Evolutionary conservation across 2,888 invertebrate genomes (phyloP).

Genomic region (Calameuta filiformis): DNA sequence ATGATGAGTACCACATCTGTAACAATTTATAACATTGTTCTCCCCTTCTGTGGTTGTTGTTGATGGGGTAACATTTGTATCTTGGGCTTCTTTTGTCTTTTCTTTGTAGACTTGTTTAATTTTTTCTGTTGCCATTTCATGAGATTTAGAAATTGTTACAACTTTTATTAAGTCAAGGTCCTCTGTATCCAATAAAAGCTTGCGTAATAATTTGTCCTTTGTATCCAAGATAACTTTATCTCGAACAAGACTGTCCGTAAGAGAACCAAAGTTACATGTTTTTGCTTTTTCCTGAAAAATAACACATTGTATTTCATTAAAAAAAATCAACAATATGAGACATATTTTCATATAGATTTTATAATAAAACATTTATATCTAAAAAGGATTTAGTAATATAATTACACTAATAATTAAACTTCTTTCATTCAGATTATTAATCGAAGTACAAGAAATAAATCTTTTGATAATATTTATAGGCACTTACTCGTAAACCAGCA

Average conservation of each 20-base stretch:
- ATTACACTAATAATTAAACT: neutral
- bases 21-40: constrained; percentile 16
- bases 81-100: constrained; percentile 15
- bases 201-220: constrained; percentile 22
- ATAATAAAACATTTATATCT: neutral
- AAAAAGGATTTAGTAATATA: neutral
- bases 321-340: neutral
- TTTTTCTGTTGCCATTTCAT: constrained; percentile 13
- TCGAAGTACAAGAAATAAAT: neutral
- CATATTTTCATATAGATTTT: neutral
- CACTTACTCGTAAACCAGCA: constrained; percentile 27
- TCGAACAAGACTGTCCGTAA: constrained; percentile 33
- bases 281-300: constrained; percentile 28
- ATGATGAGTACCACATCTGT: constrained; percentile 31
- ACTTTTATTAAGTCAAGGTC: constrained; percentile 20
- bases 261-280: constrained; percentile 35
- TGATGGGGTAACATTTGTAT: constrained; percentile 14
- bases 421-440: neutral
- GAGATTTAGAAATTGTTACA: constrained; percentile 16
- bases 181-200: constrained; percentile 5
- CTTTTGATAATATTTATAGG: neutral
- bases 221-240: constrained; percentile 37
- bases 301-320: neutral
- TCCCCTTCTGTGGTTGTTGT: constrained; percentile 1
- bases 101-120: constrained; percentile 1